phyloP scores from a whole-genome alignment of 64 coral and sea anemone genomes.

The Actinia tenebrosa region DNA sequence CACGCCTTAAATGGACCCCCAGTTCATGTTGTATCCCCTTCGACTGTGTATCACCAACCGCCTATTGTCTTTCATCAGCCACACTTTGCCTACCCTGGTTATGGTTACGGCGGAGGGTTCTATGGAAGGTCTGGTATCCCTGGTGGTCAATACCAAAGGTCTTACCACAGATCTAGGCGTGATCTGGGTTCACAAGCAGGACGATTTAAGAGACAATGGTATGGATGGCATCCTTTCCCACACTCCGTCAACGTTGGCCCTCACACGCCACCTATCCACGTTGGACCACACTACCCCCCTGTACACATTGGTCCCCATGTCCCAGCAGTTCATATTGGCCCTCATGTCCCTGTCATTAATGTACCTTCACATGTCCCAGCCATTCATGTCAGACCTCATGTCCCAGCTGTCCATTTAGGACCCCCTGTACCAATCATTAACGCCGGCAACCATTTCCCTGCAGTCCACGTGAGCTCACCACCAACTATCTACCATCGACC shows the following conservation, averaged over 20 bases:
- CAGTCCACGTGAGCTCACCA: slow-evolving; percentile 93
- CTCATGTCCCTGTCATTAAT: slow-evolving; percentile 97
- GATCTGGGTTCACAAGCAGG: slow-evolving; percentile 14
- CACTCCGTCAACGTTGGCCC: slow-evolving; percentile 96
- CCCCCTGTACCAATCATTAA: slow-evolving; percentile 97
- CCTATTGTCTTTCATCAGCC: slow-evolving; percentile 96
- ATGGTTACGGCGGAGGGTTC: slow-evolving; percentile 24
- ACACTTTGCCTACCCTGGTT: slow-evolving; percentile 72
- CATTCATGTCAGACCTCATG: slow-evolving; percentile 92
- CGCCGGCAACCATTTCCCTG: slow-evolving; percentile 99
- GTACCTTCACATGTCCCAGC: slow-evolving; percentile 98
- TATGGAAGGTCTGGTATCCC: slow-evolving; percentile 63
- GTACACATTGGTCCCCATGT: slow-evolving; percentile 99
- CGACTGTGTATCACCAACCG: slow-evolving; percentile 95
- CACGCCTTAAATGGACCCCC: slow-evolving; percentile 86
- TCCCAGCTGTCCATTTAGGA: slow-evolving; percentile 93
- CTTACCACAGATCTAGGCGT: slow-evolving; percentile 45
- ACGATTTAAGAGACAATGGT: slow-evolving; percentile 80
- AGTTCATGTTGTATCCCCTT: slow-evolving; percentile 96
- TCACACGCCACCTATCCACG: slow-evolving; percentile 97
- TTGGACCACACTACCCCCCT: slow-evolving; percentile 97
- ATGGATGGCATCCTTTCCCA: slow-evolving; percentile 91
- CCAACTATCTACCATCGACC: slow-evolving; percentile 99
- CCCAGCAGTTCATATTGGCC: slow-evolving; percentile 93
- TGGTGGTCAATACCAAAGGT: slow-evolving; percentile 15